A percentile compares a stretch with the other conserved stretches of the same genome.
phyloP scores from a whole-genome alignment of 2,797 vertebrate genomes.

The Enteromius argenteus region DNA sequence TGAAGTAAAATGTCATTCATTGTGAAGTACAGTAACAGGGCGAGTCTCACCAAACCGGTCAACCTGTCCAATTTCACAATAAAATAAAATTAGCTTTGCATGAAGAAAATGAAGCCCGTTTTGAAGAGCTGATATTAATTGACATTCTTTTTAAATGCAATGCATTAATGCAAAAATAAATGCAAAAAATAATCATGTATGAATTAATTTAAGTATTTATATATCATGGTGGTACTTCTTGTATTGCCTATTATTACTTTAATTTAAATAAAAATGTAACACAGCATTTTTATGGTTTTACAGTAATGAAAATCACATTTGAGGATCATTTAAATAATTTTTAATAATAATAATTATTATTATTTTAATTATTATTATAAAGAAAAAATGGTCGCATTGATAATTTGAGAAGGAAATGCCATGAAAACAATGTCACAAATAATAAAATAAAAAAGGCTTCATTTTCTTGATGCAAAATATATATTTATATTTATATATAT shows the following conservation, averaged over 20 bases:
- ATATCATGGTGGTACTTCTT: not conserved
- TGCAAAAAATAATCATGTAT: not conserved
- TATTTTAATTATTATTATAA: not conserved
- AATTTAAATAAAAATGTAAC: not conserved
- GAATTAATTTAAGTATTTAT: too few species aligned
- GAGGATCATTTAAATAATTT: too few species aligned
- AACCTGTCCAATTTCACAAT: too few species aligned
- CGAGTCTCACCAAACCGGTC: not conserved
- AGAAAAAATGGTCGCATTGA: not conserved
- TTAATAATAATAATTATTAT: not conserved
- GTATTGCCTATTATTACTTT: not conserved
- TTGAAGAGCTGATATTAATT: not conserved
- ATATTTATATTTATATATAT: not conserved
- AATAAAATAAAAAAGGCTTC: not conserved
- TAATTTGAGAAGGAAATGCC: not conserved
- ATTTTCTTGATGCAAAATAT: not conserved
- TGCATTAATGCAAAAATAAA: too few species aligned
- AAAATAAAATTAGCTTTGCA: not conserved
- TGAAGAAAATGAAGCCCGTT: not conserved
- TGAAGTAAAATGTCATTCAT: not conserved
- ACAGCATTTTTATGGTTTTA: not conserved
- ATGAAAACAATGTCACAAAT: not conserved
- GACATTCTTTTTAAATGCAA: not conserved
- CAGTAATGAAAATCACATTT: not conserved
- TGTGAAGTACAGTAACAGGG: conserved; percentile 51